Conservation (phyloP, 2,888 invertebrate genomes). For the Synergus itoensis region DNA sequence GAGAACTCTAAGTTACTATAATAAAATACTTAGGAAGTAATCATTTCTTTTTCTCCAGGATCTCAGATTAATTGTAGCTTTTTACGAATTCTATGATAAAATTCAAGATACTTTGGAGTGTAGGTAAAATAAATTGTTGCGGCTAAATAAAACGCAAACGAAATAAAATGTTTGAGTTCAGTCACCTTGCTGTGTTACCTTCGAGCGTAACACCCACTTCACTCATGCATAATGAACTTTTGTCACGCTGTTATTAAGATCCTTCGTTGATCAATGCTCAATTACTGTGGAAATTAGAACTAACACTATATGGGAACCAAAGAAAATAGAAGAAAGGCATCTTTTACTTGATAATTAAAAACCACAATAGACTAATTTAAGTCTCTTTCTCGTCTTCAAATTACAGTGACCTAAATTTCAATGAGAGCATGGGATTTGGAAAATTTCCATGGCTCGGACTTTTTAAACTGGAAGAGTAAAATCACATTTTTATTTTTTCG, state of each 20-base stretch:
- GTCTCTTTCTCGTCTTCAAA: not conserved
- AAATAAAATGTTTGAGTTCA: slow-evolving; percentile 53
- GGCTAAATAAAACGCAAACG: slow-evolving; percentile 8
- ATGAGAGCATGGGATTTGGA: not conserved
- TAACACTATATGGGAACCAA: not conserved
- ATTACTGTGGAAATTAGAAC: slow-evolving; percentile 2
- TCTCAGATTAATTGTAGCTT: not conserved
- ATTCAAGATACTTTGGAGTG: not conserved
- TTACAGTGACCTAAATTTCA: not conserved
- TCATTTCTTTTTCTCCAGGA: not conserved
- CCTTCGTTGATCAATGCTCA: slow-evolving; percentile 24
- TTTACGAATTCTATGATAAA: not conserved
- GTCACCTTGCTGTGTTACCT: slow-evolving; percentile 58
- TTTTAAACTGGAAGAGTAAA: too few species aligned
- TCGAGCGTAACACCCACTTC: slow-evolving; percentile 41
- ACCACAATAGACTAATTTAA: not conserved
- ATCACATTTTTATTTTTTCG: too few species aligned
- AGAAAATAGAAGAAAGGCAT: not conserved
- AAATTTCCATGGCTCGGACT: not conserved
- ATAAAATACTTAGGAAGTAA: not conserved
- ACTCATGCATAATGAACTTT: slow-evolving; percentile 57
- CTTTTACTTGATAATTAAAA: not conserved
- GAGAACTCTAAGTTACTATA: not conserved
- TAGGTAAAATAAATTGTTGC: not conserved
- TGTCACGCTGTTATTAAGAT: slow-evolving; percentile 56